Conservation (phyloP, 2,113 vertebrate species). For the Chitala chitala region DNA sequence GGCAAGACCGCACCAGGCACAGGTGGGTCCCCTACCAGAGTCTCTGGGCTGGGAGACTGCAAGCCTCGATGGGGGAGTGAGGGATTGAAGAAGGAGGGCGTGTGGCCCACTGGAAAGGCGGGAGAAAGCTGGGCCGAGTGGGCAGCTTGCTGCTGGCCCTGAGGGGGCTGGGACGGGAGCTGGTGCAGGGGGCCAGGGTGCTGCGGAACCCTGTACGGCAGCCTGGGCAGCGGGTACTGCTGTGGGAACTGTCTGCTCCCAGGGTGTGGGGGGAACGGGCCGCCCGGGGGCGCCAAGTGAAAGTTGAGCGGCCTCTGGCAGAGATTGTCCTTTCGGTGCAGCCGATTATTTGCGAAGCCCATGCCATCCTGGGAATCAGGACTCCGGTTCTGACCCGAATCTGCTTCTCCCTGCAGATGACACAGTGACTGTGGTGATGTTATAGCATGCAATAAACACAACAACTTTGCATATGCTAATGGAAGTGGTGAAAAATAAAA, state of each 20-base stretch:
- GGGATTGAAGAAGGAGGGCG: slow-evolving; percentile 76
- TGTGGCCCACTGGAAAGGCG: slow-evolving; percentile 71
- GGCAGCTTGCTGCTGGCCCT: slow-evolving; percentile 67
- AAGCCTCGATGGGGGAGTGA: slow-evolving; percentile 71
- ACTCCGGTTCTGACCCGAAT: slow-evolving; percentile 76
- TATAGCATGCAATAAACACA: too few relatives aligned
- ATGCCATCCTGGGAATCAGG: slow-evolving; percentile 74
- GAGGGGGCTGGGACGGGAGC: slow-evolving; percentile 55
- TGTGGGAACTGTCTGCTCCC: slow-evolving; percentile 71
- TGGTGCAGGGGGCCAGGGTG: slow-evolving; percentile 66
- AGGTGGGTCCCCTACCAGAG: slow-evolving; percentile 71
- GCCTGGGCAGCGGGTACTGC: slow-evolving; percentile 72
- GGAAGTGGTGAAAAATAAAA: too few relatives aligned
- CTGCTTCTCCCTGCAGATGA: slow-evolving; percentile 74
- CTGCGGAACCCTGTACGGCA: slow-evolving; percentile 72
- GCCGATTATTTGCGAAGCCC: slow-evolving; percentile 72
- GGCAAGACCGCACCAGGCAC: slow-evolving; percentile 54
- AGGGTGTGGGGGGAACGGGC: slow-evolving; percentile 68
- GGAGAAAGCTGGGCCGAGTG: slow-evolving; percentile 73
- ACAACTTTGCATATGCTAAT: too few relatives aligned
- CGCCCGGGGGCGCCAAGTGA: slow-evolving; percentile 78
- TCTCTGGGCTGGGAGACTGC: slow-evolving; percentile 80
- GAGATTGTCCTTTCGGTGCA: slow-evolving; percentile 85
- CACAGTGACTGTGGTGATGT: too few relatives aligned
- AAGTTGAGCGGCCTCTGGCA: slow-evolving; percentile 79